Conservation (phyloP, 2,113 vertebrate species). For the Rhadina sibilatrix region DNA sequence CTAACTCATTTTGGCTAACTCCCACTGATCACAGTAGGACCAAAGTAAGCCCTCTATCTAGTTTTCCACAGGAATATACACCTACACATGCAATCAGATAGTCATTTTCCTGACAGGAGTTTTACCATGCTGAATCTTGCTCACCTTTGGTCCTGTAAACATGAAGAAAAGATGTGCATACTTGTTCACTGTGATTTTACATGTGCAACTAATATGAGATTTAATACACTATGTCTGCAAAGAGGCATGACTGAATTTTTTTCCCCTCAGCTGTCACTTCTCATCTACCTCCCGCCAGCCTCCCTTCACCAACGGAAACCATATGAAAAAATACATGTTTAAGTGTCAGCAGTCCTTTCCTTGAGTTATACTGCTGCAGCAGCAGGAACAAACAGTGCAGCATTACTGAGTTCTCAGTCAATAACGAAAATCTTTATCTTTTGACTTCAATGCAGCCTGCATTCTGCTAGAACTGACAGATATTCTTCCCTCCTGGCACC, state of each 20-base stretch:
- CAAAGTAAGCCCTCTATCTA: background rate
- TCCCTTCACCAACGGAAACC: background rate
- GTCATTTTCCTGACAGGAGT: background rate
- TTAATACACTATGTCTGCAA: background rate
- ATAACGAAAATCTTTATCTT: constrained; percentile 38
- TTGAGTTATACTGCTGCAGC: background rate
- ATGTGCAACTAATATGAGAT: background rate
- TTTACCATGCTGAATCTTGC: background rate
- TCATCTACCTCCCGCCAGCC: background rate
- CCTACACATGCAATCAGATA: background rate
- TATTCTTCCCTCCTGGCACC: background rate
- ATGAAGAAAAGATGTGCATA: background rate
- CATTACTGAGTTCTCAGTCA: background rate
- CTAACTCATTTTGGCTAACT: background rate
- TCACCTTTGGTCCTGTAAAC: background rate
- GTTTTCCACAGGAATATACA: background rate
- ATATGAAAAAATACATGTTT: background rate
- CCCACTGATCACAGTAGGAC: background rate
- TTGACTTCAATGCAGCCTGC: background rate
- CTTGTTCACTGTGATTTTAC: background rate
- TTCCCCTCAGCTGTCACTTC: background rate
- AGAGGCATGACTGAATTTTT: background rate
- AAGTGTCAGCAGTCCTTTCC: background rate
- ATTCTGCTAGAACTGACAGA: background rate
- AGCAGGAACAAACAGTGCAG: background rate